Evolutionary conservation across 2,797 vertebrate species (phyloP), one percentile per base, ranked within the genome.

Genomic region (Percopsis omiscomaycus): DNA sequence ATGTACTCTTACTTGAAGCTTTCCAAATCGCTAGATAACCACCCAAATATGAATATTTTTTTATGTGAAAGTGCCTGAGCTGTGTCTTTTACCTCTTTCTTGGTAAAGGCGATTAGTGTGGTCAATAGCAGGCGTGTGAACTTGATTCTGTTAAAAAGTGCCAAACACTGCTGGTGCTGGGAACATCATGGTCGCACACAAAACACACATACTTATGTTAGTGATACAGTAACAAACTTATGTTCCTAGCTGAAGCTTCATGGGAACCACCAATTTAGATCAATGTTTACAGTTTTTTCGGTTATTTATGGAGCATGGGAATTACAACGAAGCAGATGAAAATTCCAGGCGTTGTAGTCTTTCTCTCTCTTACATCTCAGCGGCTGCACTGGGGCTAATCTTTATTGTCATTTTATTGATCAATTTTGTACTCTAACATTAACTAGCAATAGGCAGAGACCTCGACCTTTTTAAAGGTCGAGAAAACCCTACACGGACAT

Each of bases 141-240:
- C 89, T 97, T 99, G 78, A 99, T 95, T 91, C 98, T 94, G 85
- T 95, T 97, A 88, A 98, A 98, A 68, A 99, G 94, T 69, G 98
- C 98, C 89, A 96, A 92, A 83, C 89, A 98, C 59, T 98, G 98
- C 63, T 99, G 98, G 87, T 99, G 98, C 98, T 99, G 86, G n/a
- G 85, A 77, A 61, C 74, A 69, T 6, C 64, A 64, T 78, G 12
- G 74, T 69, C 68, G 55, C 71, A 42, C 44, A 66, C 13, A 15
- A 22, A 16, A 69, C 46, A 52, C 50, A 72, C 9, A 22, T 14
- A 49, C 58, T 55, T n/a, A 9, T 37, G 32, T 42, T 6, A 42
- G 27, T 16, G 61, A 37, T 56, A 49, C 55, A 68, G 60, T 69
- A 64, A 60, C 66, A 46, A 76, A 12, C 64, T 11, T 3, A 29